Percentiles rank a stretch among this genome's conserved stretches.
Conservation (phyloP, 2,113 vertebrate species). For the Anoura caudifer region DNA sequence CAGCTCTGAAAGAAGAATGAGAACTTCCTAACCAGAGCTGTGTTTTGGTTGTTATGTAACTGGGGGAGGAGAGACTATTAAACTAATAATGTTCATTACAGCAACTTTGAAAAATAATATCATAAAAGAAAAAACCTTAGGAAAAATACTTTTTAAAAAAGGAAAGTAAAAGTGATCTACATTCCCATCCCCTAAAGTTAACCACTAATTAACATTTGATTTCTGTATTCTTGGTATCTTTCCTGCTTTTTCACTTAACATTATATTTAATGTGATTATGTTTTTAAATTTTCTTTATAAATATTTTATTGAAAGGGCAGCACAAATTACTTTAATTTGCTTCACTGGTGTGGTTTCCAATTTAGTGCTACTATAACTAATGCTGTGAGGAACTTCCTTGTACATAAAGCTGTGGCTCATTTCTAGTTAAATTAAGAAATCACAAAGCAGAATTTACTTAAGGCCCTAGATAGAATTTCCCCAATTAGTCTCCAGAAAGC, state of each 20-base stretch:
- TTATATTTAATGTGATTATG: not conserved
- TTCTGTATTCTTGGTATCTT: not conserved
- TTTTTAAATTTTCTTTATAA: not conserved
- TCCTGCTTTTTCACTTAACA: not conserved
- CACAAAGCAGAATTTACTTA: not conserved
- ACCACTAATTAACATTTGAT: not conserved
- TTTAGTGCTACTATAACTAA: not conserved
- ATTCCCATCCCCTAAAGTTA: not conserved
- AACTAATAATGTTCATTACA: not conserved
- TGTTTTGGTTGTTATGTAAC: not conserved
- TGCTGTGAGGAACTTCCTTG: not conserved
- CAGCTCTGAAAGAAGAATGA: not conserved
- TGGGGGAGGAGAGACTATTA: not conserved
- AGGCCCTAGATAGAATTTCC: constrained; percentile 9
- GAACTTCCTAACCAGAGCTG: not conserved
- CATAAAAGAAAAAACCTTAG: not conserved
- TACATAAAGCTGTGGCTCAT: not conserved
- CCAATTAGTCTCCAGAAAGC: not conserved
- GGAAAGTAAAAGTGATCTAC: not conserved
- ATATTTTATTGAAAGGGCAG: not conserved
- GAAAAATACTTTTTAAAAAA: not conserved
- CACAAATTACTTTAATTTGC: not conserved
- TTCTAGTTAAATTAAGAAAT: not conserved
- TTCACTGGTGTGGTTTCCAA: not conserved
- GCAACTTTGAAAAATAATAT: not conserved